Base-by-base conservation (phyloP, 2,888 invertebrate species). In the Venusia cambrica region DNA sequence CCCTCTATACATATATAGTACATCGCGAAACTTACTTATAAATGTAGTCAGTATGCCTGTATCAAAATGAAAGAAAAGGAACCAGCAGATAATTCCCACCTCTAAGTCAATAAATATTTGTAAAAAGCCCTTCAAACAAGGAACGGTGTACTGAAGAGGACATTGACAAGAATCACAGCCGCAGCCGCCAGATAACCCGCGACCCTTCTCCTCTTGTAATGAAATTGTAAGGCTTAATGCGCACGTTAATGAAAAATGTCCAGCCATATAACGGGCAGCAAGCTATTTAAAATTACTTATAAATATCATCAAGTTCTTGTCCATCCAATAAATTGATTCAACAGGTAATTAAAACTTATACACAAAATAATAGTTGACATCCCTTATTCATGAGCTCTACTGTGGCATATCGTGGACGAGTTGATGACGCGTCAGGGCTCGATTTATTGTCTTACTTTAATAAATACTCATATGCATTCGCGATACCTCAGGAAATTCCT, bases 141-240 rank as follows among this genome's bases (percentile, higher is more conserved):
- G 19, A 15, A 12, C 29, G 26, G 21, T 22, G 48, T 54, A 57
- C 65, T 67, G 67, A 69, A 61, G 61, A 57, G 63, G 62, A 48
- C 54, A 45, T 46, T 59, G 73, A 73, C 73, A 73, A 73, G 64
- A 50, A 72, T 73, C 67, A 43, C 45, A 40, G 51, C 57, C 57
- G 56, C 51, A 57, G 55, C 62, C 32, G 38, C 44, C 31, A 48
- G 71, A 73, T 75, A 71, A 63, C 75, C 50, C 28, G 10, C 52
- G 61, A 66, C 69, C 63, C 44, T 15, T 41, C 41, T 49, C 48
- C 49, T 53, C 51, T 62, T 40, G 55, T 64, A 68, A 70, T 70
- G 66, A 67, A 66, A 64, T 58, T 69, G 62, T 64, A 47, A 52
- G 38, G 41, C 45, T 56, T 40, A 40, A n/a, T n/a, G n/a, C n/a